A percentile compares a stretch with the other conserved stretches of the same genome.
phyloP scores from a whole-genome alignment of 2,113 vertebrate genomes.

The Cyanoramphus novaezelandiae region DNA sequence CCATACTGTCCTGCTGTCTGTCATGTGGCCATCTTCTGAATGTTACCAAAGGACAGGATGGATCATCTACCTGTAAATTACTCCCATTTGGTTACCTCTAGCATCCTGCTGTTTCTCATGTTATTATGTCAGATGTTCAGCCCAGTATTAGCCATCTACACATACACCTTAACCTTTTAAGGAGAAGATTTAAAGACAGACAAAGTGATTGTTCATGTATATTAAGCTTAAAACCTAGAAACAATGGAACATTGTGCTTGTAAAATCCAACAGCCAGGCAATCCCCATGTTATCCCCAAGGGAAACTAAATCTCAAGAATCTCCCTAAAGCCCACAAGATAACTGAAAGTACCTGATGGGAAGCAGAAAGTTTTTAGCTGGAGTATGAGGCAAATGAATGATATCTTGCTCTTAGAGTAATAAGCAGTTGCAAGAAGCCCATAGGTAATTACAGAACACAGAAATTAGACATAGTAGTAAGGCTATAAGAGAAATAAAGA shows the following conservation, averaged over 20 bases:
- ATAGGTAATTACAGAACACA: not conserved
- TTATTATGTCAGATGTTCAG: not conserved
- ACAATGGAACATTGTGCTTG: not conserved
- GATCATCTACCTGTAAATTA: not conserved
- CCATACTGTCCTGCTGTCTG: not conserved
- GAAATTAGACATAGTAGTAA: not conserved
- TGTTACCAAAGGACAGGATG: not conserved
- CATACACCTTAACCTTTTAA: not conserved
- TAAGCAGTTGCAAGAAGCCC: not conserved
- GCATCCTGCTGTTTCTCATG: not conserved
- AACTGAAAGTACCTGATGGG: not conserved
- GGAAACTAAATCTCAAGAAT: not conserved
- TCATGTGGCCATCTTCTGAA: not conserved
- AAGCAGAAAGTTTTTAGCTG: not conserved
- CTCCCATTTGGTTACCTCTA: not conserved
- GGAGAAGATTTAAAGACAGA: not conserved
- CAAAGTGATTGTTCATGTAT: not conserved
- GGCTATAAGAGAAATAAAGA: not conserved
- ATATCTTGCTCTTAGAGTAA: not conserved
- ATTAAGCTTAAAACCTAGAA: not conserved
- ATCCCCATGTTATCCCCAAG: not conserved
- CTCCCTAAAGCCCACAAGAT: not conserved
- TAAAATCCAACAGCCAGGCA: not conserved
- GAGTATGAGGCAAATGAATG: not conserved
- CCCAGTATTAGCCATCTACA: not conserved